A percentile compares a stretch with the other conserved stretches of the same genome.
Evolutionary conservation across 2,113 vertebrate genomes (phyloP).

Genomic region (Cryptomyrus ogoouensis): DNA sequence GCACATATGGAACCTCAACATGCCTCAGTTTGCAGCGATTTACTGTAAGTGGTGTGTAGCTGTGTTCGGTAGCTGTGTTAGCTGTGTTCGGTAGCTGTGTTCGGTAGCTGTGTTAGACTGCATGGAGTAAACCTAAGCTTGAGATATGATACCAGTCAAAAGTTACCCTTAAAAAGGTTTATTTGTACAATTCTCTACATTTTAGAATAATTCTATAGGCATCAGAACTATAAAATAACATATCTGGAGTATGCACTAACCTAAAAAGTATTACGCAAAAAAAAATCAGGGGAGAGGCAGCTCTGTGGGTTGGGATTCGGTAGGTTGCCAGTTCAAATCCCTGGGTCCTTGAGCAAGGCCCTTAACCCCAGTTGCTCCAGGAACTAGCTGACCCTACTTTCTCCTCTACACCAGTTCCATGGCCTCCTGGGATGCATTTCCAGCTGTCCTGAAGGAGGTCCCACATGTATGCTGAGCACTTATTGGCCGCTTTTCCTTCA

Average conservation of each 20-base stretch:
- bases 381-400: not conserved
- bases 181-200: no score
- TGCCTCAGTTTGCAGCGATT: not conserved
- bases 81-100: not conserved
- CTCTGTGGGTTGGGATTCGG: not conserved
- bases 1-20: not conserved
- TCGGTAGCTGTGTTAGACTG: not conserved
- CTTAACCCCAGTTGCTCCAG: not conserved
- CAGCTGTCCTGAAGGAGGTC: not conserved
- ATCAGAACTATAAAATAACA: not conserved
- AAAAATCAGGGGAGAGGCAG: not conserved
- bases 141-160: not conserved
- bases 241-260: not conserved
- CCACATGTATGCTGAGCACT: not conserved
- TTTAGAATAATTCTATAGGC: not conserved
- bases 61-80: not conserved
- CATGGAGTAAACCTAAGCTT: not conserved
- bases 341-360: not conserved
- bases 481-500: not conserved
- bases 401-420: not conserved
- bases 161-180: not conserved
- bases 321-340: not conserved
- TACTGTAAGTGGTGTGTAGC: not conserved
- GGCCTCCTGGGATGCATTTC: not conserved
- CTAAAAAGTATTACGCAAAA: not conserved